Percentiles rank a stretch among this genome's conserved stretches.
These are phyloP conservation scores for Agriopis aurantiaria DNA, from an alignment of 2,888 invertebrate species.

Conservation along the genomic window DNA sequence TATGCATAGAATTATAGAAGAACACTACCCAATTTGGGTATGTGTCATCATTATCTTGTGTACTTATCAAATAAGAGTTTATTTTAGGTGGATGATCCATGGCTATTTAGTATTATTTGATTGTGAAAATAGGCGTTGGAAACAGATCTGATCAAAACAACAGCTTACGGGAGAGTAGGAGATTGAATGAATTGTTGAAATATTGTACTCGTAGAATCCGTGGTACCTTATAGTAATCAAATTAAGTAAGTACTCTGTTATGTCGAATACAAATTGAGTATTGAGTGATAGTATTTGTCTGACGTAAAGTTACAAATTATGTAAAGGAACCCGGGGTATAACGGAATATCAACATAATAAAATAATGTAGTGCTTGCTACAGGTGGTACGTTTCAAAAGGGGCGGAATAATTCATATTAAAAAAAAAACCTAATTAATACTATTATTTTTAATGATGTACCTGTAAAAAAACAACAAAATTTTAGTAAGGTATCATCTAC, in stretches of 20 bases:
- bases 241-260: not conserved
- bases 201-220: not conserved
- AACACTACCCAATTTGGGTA: not conserved
- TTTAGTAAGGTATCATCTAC: too few species aligned
- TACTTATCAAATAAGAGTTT: not conserved
- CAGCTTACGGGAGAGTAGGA: not conserved
- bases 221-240: conserved; percentile 3
- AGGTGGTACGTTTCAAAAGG: too few species aligned
- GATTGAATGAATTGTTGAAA: not conserved
- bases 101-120: not conserved
- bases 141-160: not conserved
- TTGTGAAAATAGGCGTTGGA: not conserved
- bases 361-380: too few species aligned
- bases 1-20: conserved; percentile 2
- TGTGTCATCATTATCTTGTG: not conserved
- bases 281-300: not conserved
- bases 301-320: not conserved
- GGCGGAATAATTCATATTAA: too few species aligned
- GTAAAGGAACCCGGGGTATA: not conserved
- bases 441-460: too few species aligned
- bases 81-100: not conserved
- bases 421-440: too few species aligned
- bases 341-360: not conserved
- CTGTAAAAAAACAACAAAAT: too few species aligned
- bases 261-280: not conserved